These are phyloP conservation scores for Mobula birostris DNA, from an alignment of 2,113 vertebrate species.

Conservation along the genomic window DNA sequence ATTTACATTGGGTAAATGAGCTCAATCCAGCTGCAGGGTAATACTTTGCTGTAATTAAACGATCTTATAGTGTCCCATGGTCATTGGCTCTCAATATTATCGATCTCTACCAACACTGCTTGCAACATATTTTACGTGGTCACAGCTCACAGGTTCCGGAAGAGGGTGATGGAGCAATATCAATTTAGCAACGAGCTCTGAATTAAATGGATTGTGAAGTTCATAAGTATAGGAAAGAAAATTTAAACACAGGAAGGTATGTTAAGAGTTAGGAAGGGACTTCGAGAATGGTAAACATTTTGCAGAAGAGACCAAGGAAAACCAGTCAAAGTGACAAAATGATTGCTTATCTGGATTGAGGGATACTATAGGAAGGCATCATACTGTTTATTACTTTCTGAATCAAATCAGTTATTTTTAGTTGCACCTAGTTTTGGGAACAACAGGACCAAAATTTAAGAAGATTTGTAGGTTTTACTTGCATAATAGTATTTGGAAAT, in stretches of 20 bases:
- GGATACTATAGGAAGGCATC: background rate
- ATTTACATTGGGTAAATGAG: background rate
- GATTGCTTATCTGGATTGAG: background rate
- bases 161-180: background rate
- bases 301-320: background rate
- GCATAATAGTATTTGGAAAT: background rate
- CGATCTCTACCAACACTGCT: background rate
- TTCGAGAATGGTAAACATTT: background rate
- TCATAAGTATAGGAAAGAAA: background rate
- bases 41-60: conserved; percentile 1
- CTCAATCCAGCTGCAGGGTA: background rate
- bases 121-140: background rate
- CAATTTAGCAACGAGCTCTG: background rate
- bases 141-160: background rate
- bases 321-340: no score
- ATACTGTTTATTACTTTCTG: background rate
- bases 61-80: background rate
- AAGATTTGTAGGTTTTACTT: background rate
- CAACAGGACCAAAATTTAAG: background rate
- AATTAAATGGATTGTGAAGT: background rate
- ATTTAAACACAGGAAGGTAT: background rate
- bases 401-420: background rate
- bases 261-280: background rate
- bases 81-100: conserved; percentile 11
- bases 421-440: background rate